Evolutionary conservation across 2,888 invertebrate species (phyloP), one percentile per base, ranked within the genome.

Genomic region (Hymenopus coronatus): DNA sequence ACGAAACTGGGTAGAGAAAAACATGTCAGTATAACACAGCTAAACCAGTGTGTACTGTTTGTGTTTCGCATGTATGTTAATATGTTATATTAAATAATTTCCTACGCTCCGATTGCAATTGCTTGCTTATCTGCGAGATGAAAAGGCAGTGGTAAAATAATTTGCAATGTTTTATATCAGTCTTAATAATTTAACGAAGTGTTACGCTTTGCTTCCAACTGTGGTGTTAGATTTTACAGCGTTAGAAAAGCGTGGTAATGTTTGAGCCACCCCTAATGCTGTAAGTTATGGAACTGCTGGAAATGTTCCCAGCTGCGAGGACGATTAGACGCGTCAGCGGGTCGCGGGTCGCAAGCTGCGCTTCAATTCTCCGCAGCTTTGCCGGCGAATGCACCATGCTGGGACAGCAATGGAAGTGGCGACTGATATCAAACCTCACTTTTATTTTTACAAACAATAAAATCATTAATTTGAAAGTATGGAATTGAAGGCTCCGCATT

Each of bases 291-390:
- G 54, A 20, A 70, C 25, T 70, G 25, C 54, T 70, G 54, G 54
- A 70, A 70, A 70, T 70, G 54, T 70, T 82, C 87, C 87, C 87
- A 33, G 87, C 82, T 15, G 87, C 81, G 87, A 87, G 82, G 87
- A 87, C 82, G 87, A 87, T 87, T 87, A 82, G 87, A 40, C 85
- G 54, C 85, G 54, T 40, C 85, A 85, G 85, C 54, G 87, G 87
- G 87, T 87, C 87, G 87, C 87, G 87, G 87, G 82, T 28, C 87
- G 33, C 87, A 87, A 87, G 82, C 87, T 82, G 87, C 82, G 87
- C 82, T 82, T 87, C 87, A 87, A 82, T 87, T 87, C 82, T 33
- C 28, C 82, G 33, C 82, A 87, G 87, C 87, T 20, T 70, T 70
- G 2, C 54, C 54, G 54, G 54, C 54, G 25, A 20, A 20, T 70